Base-by-base conservation (phyloP, 2,113 vertebrate genomes). In the Myrmophylax atrothorax region DNA sequence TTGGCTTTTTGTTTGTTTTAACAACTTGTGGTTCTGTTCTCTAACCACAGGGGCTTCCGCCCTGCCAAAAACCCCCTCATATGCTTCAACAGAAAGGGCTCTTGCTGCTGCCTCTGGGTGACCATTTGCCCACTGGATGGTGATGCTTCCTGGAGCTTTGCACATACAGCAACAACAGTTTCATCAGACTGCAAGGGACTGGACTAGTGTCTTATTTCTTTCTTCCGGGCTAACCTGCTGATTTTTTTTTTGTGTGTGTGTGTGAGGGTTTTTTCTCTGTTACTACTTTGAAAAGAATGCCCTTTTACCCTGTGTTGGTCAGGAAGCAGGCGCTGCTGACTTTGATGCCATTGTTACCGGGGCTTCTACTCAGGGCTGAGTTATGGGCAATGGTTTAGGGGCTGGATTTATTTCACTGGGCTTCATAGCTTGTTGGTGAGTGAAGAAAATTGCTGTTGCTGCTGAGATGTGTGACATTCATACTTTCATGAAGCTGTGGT, bases 41-140 rank as follows among this genome's bases (percentile, higher is more conserved):
- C 31, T 81, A 97, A 97, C 97, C 96, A 69, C 96, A 91, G 18
- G 1, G 26, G 31, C 69, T 97, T 98, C 97, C 95, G 59, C 92
- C 68, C 86, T 95, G 64, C 24, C 81, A 80, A 77, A 62, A 33
- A 77, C 1, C 2, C 18, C 44, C 23, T 38, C 37, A 37, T 9
- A 15, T 40, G 33, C 64, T 24, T n/a, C 46, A 62, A 5, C 13
- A 2, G 58, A 23, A n/a, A 49, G 59, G 40, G 49, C n/a, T 22
- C 49, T 79, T 62, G 86, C 53, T 37, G 60, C 63, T 92, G 87
- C 63, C 64, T 87, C 50, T 22, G 28, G 58, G 17, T 94, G 83
- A 52, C 82, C 95, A 40, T 40, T 89, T 28, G n/a, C 33, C 22
- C n/a, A 1, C 26, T 78, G 84, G 23, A 35, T 29, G 69, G 17